Evolutionary conservation across 2,797 vertebrate genomes (phyloP), one percentile per base, ranked within the genome.

Genomic region (Anguilla anguilla): DNA sequence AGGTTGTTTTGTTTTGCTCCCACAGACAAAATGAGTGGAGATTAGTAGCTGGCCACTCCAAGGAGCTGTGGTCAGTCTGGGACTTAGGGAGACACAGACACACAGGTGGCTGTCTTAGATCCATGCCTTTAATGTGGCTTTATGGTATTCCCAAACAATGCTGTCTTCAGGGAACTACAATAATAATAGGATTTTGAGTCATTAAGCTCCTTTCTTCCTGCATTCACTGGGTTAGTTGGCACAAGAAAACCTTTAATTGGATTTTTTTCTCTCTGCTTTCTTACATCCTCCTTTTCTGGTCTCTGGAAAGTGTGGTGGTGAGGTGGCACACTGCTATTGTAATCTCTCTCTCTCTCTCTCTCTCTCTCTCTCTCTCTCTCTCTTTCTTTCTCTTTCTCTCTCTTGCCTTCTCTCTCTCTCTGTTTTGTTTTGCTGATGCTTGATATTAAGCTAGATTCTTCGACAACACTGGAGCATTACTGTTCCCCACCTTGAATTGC

Each of bases 151-250:
- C 87, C 19, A n/a, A 13, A 31, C 61, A 64, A 51, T 28, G 35
- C 57, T 46, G 53, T 85, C 87, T 85, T 43, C 57, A 39, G 84
- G 43, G 55, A 84, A 87, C 84, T 92, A 46, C 43, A 46, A 43
- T 46, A 91, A 91, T 91, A 87, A 92, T 88, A 72, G 81, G 85
- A 53, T 17, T 91, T 35, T 31, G 90, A 89, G 91, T 93, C 92
- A 92, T 93, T 90, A 89, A 91, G 46, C 35, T 31, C 61, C 86
- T 84, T 67, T 87, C 55, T 90, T 90, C 85, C 89, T 90, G 91
- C 90, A 90, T 91, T 90, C 87, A 87, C 53, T 90, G 31, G 87
- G 90, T 88, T 89, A 59, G 57, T 85, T 90, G 86, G 72, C 85
- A 92, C 6, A 89, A 82, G 87, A n/a, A 57, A 49, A 87, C 85